These are phyloP conservation scores for Loris lydekkerianus DNA, from an alignment of 2,797 vertebrate species.

Conservation along the genomic window DNA sequence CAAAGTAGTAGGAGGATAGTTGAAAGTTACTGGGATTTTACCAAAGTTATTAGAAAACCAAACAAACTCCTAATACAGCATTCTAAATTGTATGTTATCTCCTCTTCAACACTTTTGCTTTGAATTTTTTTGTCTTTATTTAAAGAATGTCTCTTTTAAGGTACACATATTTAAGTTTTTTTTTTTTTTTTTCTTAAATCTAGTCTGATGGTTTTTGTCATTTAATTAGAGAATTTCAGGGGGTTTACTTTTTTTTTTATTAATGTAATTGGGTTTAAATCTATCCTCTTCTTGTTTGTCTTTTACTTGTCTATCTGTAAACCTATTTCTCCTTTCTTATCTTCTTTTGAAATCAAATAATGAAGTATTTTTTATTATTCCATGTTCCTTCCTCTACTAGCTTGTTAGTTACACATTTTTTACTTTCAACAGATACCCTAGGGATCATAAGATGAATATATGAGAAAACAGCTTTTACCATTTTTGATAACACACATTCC, in stretches of 20 bases:
- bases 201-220: neutral
- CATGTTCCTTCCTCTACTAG: neutral
- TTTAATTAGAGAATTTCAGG: slow-evolving; percentile 43
- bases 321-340: neutral
- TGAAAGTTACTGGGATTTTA: slow-evolving; percentile 17
- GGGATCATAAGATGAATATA: neutral
- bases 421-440: neutral
- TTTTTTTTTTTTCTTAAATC: neutral
- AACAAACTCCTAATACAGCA: neutral
- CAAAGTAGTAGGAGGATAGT: neutral
- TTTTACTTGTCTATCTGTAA: neutral
- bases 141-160: slow-evolving; percentile 18
- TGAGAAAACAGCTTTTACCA: neutral
- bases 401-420: neutral
- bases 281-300: neutral
- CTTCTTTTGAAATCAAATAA: neutral
- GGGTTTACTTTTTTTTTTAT: neutral
- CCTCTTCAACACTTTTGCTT: neutral
- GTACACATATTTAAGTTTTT: neutral
- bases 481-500: neutral
- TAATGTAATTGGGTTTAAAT: slow-evolving; percentile 7
- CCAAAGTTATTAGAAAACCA: slow-evolving; percentile 39
- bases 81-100: slow-evolving; percentile 7
- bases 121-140: neutral
- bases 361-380: slow-evolving; percentile 32